A percentile compares a stretch with the other conserved stretches of the same genome.
phyloP scores from a whole-genome alignment of 2,888 invertebrate genomes.

The Myopa tessellatipennis region DNA sequence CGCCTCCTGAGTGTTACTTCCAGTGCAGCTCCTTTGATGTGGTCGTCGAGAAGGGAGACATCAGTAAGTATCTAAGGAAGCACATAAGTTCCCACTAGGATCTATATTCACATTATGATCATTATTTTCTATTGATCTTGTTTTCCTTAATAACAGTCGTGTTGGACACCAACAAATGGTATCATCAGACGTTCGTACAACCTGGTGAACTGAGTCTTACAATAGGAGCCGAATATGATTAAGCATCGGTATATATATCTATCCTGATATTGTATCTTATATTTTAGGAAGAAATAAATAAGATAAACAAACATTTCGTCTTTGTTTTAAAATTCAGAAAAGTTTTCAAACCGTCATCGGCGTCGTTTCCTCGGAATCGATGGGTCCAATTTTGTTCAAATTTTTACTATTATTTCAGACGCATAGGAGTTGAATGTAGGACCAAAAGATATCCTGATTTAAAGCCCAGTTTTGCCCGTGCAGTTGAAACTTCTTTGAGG shows the following conservation, averaged over 20 bases:
- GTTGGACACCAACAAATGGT: constrained; percentile 95
- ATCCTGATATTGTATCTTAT: constrained; percentile 15
- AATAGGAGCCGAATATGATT: constrained; percentile 96
- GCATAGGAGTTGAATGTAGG: too few relatives aligned
- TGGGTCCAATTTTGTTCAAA: too few relatives aligned
- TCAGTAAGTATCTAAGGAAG: constrained; percentile 73
- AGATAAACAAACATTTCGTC: too few relatives aligned
- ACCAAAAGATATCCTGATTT: too few relatives aligned
- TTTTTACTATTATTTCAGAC: too few relatives aligned
- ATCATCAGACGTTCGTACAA: constrained; percentile 88
- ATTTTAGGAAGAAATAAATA: neutral
- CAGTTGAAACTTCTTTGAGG: too few relatives aligned
- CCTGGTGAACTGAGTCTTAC: constrained; percentile 93
- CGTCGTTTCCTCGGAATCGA: too few relatives aligned
- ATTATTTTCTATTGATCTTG: neutral
- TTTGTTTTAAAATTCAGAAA: too few relatives aligned
- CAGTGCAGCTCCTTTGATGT: constrained; percentile 72
- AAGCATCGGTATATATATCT: constrained; percentile 52
- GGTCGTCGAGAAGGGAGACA: constrained; percentile 88
- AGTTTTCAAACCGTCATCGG: too few relatives aligned
- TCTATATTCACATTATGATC: too few relatives aligned
- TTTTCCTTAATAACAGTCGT: constrained; percentile 76
- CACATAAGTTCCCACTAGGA: neutral
- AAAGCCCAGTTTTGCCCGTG: too few relatives aligned
- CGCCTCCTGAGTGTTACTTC: constrained; percentile 92